Conservation (phyloP, 2,113 vertebrate genomes). For the Centropristis striata region DNA sequence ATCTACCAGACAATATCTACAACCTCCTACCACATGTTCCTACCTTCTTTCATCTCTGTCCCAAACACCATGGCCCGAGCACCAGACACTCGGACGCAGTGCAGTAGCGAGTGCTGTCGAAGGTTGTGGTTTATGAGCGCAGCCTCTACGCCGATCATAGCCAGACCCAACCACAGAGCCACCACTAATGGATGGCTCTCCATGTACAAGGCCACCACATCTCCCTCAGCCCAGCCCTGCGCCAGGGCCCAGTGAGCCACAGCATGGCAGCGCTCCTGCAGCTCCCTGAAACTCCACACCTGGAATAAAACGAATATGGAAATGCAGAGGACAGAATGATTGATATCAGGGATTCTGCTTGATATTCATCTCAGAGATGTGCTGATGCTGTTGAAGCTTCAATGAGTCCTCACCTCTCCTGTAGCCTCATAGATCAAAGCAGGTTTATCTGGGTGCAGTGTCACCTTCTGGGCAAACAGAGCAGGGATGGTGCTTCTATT, state of each 20-base stretch:
- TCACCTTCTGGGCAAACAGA: slow-evolving; percentile 85
- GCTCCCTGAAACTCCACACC: slow-evolving; percentile 87
- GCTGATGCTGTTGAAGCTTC: not conserved
- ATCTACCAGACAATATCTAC: not conserved
- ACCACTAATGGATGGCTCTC: slow-evolving; percentile 88
- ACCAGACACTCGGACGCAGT: slow-evolving; percentile 85
- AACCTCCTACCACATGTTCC: not conserved
- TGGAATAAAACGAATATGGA: slow-evolving; percentile 13
- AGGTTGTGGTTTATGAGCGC: slow-evolving; percentile 91
- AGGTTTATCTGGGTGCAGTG: slow-evolving; percentile 83
- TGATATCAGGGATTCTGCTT: not conserved
- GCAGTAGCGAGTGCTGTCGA: slow-evolving; percentile 83
- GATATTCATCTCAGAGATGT: not conserved
- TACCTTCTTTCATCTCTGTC: slow-evolving; percentile 66
- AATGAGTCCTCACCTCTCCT: slow-evolving; percentile 74
- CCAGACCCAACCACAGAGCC: slow-evolving; percentile 92
- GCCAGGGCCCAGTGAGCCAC: slow-evolving; percentile 86
- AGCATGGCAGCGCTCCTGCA: slow-evolving; percentile 86
- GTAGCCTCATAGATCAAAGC: slow-evolving; percentile 89
- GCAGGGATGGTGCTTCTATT: slow-evolving; percentile 83
- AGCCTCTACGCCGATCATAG: slow-evolving; percentile 88
- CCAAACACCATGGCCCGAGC: slow-evolving; percentile 89
- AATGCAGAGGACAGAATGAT: not conserved
- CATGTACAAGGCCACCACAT: slow-evolving; percentile 90
- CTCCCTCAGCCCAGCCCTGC: slow-evolving; percentile 84